Conservation (phyloP, 1,140 invertebrate species). For the Danaus plexippus region DNA sequence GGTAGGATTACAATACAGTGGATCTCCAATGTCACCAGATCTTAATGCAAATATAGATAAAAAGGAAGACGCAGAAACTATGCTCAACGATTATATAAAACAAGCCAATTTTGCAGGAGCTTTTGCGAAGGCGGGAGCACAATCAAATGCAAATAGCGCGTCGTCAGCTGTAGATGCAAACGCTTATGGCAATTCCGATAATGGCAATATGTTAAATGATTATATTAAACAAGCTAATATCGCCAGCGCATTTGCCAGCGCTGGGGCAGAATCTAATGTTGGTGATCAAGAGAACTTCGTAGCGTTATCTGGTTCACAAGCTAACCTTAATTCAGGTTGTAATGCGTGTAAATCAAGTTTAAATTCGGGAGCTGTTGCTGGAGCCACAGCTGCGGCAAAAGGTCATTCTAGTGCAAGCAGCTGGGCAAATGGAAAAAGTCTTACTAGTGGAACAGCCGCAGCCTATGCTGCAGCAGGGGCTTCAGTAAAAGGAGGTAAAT, state of each 20-base stretch:
- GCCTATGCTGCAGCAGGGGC: conserved; percentile 51
- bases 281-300: too few species aligned
- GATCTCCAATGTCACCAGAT: too few species aligned
- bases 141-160: conserved; percentile 21
- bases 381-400: conserved; percentile 34
- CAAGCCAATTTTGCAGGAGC: too few species aligned
- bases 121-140: conserved; percentile 22
- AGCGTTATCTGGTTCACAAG: conserved; percentile 10
- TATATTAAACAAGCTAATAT: too few species aligned
- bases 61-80: too few species aligned
- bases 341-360: conserved; percentile 25
- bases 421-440: conserved; percentile 32
- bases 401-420: conserved; percentile 33
- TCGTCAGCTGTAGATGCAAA: too few species aligned
- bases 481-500: conserved; percentile 49
- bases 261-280: conserved; percentile 7
- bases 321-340: conserved; percentile 15
- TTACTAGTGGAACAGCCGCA: conserved; percentile 41
- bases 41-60: too few species aligned
- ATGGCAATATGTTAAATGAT: too few species aligned
- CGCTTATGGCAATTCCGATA: too few species aligned
- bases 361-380: conserved; percentile 10
- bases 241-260: conserved; percentile 19
- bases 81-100: too few species aligned
- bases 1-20: too few species aligned